Evolutionary conservation across 1,140 invertebrate species (phyloP).

Genomic region (Ptiloglossa arizonensis): DNA sequence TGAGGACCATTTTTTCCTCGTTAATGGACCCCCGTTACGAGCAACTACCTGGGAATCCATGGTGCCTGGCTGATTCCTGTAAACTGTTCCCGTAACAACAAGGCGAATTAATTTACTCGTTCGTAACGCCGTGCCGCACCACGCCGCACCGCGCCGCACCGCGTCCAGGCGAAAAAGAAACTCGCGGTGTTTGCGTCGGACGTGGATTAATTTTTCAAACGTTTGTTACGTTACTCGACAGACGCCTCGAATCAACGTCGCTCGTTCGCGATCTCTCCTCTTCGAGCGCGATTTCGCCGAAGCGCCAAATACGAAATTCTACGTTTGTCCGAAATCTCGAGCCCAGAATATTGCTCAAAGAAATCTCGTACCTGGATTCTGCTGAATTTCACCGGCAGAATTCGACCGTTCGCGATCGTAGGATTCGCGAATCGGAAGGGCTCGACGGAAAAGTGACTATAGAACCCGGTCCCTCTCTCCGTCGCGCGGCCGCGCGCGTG

Average conservation of each 20-base stretch:
- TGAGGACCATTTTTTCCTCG: slow-evolving; percentile 28
- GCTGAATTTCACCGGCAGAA: neutral
- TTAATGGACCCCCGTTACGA: slow-evolving; percentile 48
- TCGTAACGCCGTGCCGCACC: neutral
- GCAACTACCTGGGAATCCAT: neutral
- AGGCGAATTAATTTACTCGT: slow-evolving; percentile 14
- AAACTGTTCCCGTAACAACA: neutral
- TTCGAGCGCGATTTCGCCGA: no score
- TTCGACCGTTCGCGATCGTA: neutral
- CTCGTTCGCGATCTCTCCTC: neutral
- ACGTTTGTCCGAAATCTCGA: neutral
- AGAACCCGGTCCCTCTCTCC: neutral
- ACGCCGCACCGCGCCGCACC: neutral
- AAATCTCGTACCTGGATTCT: neutral
- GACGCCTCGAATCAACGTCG: neutral
- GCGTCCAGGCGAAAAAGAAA: neutral
- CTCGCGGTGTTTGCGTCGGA: neutral
- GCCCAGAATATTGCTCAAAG: neutral
- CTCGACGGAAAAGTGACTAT: slow-evolving; percentile 8
- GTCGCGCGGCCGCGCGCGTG: no score
- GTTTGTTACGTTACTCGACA: neutral
- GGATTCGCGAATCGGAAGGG: slow-evolving; percentile 7
- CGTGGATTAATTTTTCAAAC: neutral
- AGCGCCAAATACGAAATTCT: no score
- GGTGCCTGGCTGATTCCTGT: neutral